Evolutionary conservation across 2,888 invertebrate species (phyloP), one percentile per base, ranked within the genome.

Genomic region (Cosmia pyralina): DNA sequence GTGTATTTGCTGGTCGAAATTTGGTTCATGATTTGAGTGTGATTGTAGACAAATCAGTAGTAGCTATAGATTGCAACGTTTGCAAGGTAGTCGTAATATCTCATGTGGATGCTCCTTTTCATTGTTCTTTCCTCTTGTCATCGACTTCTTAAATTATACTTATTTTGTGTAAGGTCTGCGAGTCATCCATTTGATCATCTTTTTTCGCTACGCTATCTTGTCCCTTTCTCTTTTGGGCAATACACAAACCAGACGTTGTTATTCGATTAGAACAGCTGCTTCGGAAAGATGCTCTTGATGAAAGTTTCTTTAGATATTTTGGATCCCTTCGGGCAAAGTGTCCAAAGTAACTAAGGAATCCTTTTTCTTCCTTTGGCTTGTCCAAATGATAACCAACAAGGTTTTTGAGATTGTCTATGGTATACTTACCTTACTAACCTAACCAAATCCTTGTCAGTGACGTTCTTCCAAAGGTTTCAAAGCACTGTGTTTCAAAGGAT

Each of bases 21-120:
- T 50, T 65, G 65, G 41, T 59, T 79, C 41, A 53, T 72, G 58
- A 74, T 66, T 60, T 22, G 15, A 48, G 15, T 11, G 11, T 58
- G 53, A 48, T 22, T 46, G 59, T 11, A 57, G 34, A 76, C 13
- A 34, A 50, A 55, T 44, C 41, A 34, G n/a, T 41, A 13, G n/a
- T 41, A 13, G 50, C 60, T 15, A 19, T 10, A 53, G 38, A n/a
- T 10, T 17, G 15, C 22, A 38, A 22, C 13, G 10, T 67, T 17
- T 5, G 46, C 19, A 15, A 50, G 34, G 7, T 15, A 28, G 2
- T 13, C 15, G 7, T 15, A 7, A 7, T 10, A 3, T 34, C 28
- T 41, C 5, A 13, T 46, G n/a, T n/a, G 0, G 5, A 53, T 5
- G 7, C 4, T 52, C 7, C 7, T 28, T 28, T 68, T 38, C 0